Conservation (phyloP, 2,797 vertebrate genomes). For the Nannoperca australis region DNA sequence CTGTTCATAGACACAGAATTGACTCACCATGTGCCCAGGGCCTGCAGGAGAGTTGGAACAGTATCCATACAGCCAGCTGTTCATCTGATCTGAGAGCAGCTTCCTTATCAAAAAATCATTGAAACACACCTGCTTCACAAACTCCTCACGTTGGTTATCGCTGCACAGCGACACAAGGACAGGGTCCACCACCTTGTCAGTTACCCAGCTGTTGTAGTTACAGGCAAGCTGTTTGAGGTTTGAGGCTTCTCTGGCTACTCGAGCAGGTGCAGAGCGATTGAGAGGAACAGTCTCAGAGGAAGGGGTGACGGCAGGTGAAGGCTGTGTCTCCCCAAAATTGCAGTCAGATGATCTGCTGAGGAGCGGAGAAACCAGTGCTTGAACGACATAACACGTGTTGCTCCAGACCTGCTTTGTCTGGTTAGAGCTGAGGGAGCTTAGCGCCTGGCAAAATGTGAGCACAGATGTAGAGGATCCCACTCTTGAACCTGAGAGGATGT, state of each 20-base stretch:
- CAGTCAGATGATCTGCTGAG: conserved; percentile 65
- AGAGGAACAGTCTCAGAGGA: neutral
- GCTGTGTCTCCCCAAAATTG: neutral
- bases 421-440: conserved; percentile 65
- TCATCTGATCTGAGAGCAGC: conserved; percentile 73
- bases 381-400: conserved; percentile 74
- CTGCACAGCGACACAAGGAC: conserved; percentile 82
- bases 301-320: neutral
- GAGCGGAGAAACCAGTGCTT: conserved; percentile 65
- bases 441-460: conserved; percentile 73
- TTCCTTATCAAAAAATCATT: conserved; percentile 66
- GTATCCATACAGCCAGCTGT: conserved; percentile 83
- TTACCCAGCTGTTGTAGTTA: conserved; percentile 81
- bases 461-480: conserved; percentile 53
- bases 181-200: conserved; percentile 52
- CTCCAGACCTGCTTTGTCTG: conserved; percentile 78
- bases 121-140: conserved; percentile 80
- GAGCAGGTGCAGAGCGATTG: conserved; percentile 11
- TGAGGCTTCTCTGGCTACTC: conserved; percentile 64
- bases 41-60: conserved; percentile 77
- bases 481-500: conserved; percentile 59
- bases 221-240: conserved; percentile 83
- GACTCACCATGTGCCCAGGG: conserved; percentile 56
- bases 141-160: conserved; percentile 76
- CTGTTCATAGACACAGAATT: conserved; percentile 79